Percentiles rank a stretch among this genome's conserved stretches.
These are phyloP conservation scores for Dicycla oo DNA, from an alignment of 2,888 invertebrate species.

Conservation along the genomic window DNA sequence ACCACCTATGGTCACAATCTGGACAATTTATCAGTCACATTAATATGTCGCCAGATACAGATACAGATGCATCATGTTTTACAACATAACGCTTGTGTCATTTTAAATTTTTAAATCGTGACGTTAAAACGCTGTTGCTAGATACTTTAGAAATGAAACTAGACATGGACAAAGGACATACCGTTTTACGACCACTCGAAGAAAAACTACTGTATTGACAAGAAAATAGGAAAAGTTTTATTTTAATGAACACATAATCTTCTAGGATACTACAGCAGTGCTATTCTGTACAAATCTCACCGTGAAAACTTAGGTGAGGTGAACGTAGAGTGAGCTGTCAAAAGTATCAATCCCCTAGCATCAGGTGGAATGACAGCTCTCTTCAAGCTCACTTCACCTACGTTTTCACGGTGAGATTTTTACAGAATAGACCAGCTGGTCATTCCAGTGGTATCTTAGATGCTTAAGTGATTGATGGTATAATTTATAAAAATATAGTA, in stretches of 20 bases:
- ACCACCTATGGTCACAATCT: constrained; percentile 82
- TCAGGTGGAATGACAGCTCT: no score
- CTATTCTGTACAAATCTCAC: no score
- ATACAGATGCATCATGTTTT: constrained; percentile 55
- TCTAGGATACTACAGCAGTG: no score
- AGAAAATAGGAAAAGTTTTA: background rate
- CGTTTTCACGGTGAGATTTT: no score
- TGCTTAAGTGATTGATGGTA: background rate
- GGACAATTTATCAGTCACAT: constrained; percentile 80
- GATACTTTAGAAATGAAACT: constrained; percentile 18
- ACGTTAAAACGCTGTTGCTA: constrained; percentile 44
- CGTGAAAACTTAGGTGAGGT: no score
- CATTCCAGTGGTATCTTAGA: background rate
- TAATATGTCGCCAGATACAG: constrained; percentile 60
- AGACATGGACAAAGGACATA: background rate
- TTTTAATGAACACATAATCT: background rate
- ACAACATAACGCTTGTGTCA: constrained; percentile 54
- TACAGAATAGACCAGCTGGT: no score
- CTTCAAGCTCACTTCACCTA: no score
- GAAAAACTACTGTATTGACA: background rate
- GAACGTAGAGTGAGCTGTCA: no score
- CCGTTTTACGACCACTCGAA: background rate
- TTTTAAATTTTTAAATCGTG: constrained; percentile 73
- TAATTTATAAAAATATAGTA: background rate
- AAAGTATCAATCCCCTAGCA: no score